Conservation (phyloP, 2,797 vertebrate genomes). For the Heteromormyrus szaboi region DNA sequence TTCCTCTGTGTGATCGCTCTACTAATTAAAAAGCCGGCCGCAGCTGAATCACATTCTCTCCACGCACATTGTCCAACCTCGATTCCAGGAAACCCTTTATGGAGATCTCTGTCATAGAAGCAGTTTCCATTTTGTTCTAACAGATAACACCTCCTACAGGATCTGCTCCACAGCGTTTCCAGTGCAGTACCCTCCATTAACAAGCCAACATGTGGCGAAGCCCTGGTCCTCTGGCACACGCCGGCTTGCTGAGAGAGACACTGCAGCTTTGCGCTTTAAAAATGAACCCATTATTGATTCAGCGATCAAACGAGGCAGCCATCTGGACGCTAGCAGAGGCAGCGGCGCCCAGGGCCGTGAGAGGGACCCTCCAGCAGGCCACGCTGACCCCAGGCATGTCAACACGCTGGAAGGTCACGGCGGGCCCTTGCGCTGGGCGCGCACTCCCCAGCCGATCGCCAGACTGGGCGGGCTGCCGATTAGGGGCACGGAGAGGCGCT, state of each 20-base stretch:
- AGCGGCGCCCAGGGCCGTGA: background rate
- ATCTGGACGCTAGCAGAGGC: background rate
- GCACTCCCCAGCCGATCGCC: background rate
- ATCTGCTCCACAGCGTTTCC: background rate
- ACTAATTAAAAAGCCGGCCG: constrained; percentile 14
- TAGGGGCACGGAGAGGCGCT: constrained; percentile 47
- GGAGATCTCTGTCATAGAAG: background rate
- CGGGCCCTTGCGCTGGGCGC: background rate
- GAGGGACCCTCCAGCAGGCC: background rate
- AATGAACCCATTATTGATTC: constrained; percentile 14
- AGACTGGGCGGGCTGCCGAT: constrained; percentile 31
- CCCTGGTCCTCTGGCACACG: background rate
- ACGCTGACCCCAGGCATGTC: background rate
- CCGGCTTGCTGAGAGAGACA: background rate
- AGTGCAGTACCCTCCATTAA: background rate
- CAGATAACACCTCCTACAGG: background rate
- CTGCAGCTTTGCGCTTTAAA: background rate
- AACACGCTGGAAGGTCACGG: background rate
- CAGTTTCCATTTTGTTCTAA: background rate
- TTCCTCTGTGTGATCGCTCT: background rate
- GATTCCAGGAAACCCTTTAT: background rate
- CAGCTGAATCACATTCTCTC: constrained; percentile 1
- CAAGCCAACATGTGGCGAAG: background rate
- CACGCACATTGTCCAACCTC: background rate
- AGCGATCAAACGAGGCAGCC: background rate